Conservation (phyloP, 2,888 invertebrate genomes). For the Harmothoe impar region DNA sequence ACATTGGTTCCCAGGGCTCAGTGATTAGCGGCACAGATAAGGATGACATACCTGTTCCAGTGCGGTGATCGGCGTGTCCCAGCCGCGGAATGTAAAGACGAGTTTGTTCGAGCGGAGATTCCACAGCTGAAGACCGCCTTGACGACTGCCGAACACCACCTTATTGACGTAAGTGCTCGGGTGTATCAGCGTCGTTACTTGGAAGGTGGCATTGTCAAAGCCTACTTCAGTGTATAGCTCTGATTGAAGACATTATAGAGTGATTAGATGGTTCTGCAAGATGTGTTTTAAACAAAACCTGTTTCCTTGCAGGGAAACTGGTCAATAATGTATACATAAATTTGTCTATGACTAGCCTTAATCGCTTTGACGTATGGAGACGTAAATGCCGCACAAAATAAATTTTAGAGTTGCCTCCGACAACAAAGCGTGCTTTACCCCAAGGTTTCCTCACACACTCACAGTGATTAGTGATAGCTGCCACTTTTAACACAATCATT, state of each 20-base stretch:
- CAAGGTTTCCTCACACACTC: too few relatives aligned
- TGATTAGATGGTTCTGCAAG: not conserved
- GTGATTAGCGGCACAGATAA: not conserved
- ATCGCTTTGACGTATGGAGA: too few relatives aligned
- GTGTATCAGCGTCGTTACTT: conserved; percentile 92
- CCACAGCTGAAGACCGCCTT: conserved; percentile 94
- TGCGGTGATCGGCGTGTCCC: conserved; percentile 88
- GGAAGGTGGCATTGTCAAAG: conserved; percentile 87
- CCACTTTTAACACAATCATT: too few relatives aligned
- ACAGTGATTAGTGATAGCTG: too few relatives aligned
- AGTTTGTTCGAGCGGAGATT: conserved; percentile 89
- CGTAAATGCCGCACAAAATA: too few relatives aligned
- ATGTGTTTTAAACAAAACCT: too few relatives aligned
- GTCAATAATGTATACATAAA: too few relatives aligned
- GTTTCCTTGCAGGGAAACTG: too few relatives aligned
- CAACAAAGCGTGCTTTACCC: too few relatives aligned
- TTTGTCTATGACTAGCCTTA: too few relatives aligned
- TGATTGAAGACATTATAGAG: conserved; percentile 69
- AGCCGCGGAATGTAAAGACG: conserved; percentile 90
- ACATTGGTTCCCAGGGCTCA: too few relatives aligned
- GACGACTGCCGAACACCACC: conserved; percentile 92
- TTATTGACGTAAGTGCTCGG: conserved; percentile 98
- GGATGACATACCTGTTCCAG: conserved; percentile 87
- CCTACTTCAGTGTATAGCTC: conserved; percentile 81
- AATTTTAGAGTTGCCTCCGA: too few relatives aligned